A percentile compares a stretch with the other conserved stretches of the same genome.
phyloP scores from a whole-genome alignment of 2,888 invertebrate species.

The Apamea anceps region DNA sequence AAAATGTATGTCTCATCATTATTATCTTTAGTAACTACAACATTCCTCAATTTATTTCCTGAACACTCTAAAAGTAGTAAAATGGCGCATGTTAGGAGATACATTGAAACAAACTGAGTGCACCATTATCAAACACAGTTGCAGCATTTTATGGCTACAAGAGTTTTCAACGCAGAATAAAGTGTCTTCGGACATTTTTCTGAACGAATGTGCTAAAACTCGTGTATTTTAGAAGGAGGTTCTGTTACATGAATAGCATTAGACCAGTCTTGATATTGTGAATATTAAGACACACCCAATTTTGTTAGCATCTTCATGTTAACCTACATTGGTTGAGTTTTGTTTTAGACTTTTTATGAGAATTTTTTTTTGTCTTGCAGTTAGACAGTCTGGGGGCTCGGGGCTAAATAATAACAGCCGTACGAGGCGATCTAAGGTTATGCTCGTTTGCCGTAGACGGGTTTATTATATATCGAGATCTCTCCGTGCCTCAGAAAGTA shows the following conservation, averaged over 20 bases:
- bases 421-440: neutral
- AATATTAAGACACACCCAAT: neutral
- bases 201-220: neutral
- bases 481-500: neutral
- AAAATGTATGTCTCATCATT: neutral
- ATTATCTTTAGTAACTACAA: neutral
- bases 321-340: neutral
- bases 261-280: neutral
- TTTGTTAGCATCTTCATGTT: neutral
- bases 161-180: neutral
- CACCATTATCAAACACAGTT: constrained; percentile 38
- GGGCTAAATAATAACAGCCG: no score
- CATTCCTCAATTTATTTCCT: neutral
- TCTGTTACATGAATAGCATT: constrained; percentile 7
- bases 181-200: constrained; percentile 10
- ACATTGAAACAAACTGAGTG: constrained; percentile 38
- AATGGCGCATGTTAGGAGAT: constrained; percentile 15
- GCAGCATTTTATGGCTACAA: constrained; percentile 46
- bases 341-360: neutral
- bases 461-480: neutral
- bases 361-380: neutral
- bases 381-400: neutral
- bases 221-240: constrained; percentile 13
- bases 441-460: neutral
- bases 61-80: constrained; percentile 8